phyloP scores from a whole-genome alignment of 2,797 vertebrate genomes.

The Taeniopygia guttata region DNA sequence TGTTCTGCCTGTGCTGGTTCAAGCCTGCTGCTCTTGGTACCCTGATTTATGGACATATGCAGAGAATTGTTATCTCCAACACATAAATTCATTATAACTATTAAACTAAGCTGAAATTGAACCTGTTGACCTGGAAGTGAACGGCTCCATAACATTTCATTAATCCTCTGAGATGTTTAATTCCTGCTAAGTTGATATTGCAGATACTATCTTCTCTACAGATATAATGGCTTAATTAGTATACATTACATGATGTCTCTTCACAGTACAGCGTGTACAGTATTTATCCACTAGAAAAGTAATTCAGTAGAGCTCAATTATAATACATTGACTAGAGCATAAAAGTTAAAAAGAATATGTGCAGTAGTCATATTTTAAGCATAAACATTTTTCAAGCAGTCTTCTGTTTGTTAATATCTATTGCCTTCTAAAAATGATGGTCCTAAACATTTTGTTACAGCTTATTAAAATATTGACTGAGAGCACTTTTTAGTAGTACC shows the following conservation, averaged over 20 bases:
- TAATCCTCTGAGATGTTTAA: constrained; percentile 64
- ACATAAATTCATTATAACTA: constrained; percentile 52
- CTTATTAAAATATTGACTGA: background rate
- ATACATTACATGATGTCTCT: constrained; percentile 61
- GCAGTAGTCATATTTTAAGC: background rate
- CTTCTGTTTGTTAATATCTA: background rate
- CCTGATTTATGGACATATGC: background rate
- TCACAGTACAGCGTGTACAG: constrained; percentile 41
- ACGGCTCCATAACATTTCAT: constrained; percentile 58
- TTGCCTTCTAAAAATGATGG: background rate
- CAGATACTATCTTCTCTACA: constrained; percentile 58
- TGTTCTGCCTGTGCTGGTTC: background rate
- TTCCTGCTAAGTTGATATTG: constrained; percentile 68
- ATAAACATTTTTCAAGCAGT: constrained; percentile 4
- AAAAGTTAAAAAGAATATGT: background rate
- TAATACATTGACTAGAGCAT: constrained; percentile 21
- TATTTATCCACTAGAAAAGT: constrained; percentile 57
- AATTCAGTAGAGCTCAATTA: constrained; percentile 53
- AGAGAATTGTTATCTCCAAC: constrained; percentile 31
- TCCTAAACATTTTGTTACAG: background rate
- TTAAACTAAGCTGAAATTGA: constrained; percentile 54
- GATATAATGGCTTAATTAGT: constrained; percentile 68
- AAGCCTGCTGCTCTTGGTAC: background rate
- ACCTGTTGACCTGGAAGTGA: constrained; percentile 62
- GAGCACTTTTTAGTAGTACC: background rate